Conservation (phyloP, 2,888 invertebrate genomes). For the Tribolium freemani region DNA sequence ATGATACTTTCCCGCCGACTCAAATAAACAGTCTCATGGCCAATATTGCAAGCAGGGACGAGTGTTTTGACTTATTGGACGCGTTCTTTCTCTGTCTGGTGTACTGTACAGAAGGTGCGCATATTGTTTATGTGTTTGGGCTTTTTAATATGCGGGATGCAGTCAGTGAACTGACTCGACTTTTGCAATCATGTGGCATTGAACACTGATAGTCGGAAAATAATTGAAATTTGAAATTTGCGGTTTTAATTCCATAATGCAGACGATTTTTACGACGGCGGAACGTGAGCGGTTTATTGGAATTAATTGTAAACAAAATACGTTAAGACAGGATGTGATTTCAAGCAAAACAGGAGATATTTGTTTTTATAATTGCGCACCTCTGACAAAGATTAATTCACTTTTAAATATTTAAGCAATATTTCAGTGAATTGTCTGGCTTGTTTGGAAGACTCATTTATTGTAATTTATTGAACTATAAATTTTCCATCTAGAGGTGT, state of each 20-base stretch:
- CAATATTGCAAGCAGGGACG: slow-evolving; percentile 53
- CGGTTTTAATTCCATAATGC: slow-evolving; percentile 28
- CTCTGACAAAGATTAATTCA: slow-evolving; percentile 8
- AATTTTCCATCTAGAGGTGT: background rate
- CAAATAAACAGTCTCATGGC: slow-evolving; percentile 61
- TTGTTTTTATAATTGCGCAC: slow-evolving; percentile 5
- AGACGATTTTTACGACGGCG: slow-evolving; percentile 2
- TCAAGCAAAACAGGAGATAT: background rate
- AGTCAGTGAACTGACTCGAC: slow-evolving; percentile 63
- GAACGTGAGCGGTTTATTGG: slow-evolving; percentile 21
- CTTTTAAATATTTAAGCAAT: slow-evolving; percentile 6
- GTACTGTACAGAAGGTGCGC: slow-evolving; percentile 41
- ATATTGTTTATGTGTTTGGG: slow-evolving; percentile 58
- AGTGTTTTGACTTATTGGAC: slow-evolving; percentile 60
- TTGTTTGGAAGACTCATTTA: background rate
- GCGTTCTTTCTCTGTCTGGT: slow-evolving; percentile 48
- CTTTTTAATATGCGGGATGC: slow-evolving; percentile 58
- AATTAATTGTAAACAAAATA: slow-evolving; percentile 13
- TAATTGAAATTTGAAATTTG: slow-evolving; percentile 49
- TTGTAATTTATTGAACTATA: background rate
- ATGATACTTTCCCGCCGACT: slow-evolving; percentile 46
- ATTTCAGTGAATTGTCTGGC: background rate
- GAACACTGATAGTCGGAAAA: slow-evolving; percentile 64
- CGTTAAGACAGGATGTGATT: slow-evolving; percentile 5
- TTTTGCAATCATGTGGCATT: slow-evolving; percentile 63